phyloP scores from a whole-genome alignment of 2,797 vertebrate genomes.

The Triplophysa bombifrons region DNA sequence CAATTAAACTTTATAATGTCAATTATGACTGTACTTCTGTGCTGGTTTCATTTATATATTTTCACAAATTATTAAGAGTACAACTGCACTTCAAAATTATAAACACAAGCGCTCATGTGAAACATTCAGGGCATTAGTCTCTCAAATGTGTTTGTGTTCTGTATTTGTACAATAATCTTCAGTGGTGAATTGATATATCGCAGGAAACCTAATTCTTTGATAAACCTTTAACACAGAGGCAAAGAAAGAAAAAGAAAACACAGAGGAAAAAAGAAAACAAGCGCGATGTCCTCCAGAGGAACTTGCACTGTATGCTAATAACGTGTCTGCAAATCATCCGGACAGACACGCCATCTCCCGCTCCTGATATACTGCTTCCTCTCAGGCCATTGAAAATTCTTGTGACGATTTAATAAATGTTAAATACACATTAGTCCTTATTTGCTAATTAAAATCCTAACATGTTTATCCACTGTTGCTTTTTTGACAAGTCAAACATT shows the following conservation, averaged over 20 bases:
- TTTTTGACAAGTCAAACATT: constrained; percentile 31
- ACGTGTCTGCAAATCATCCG: constrained; percentile 53
- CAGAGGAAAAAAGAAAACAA: constrained; percentile 46
- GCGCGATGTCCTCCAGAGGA: constrained; percentile 49
- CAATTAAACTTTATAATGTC: neutral
- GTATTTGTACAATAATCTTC: constrained; percentile 53
- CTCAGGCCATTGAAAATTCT: constrained; percentile 48
- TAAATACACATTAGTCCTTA: constrained; percentile 37
- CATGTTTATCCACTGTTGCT: constrained; percentile 38
- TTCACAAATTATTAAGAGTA: constrained; percentile 1
- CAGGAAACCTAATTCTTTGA: constrained; percentile 46
- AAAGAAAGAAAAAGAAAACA: constrained; percentile 46
- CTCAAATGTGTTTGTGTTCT: constrained; percentile 50
- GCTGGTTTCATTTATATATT: constrained; percentile 4
- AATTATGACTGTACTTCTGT: neutral
- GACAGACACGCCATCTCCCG: constrained; percentile 52
- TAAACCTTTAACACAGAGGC: constrained; percentile 42
- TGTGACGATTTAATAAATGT: constrained; percentile 39
- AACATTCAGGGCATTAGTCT: constrained; percentile 52
- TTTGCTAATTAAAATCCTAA: constrained; percentile 38
- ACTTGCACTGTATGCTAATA: constrained; percentile 49
- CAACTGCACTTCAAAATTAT: constrained; percentile 14
- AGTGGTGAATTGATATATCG: constrained; percentile 52
- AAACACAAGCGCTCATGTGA: constrained; percentile 22
- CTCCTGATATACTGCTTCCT: constrained; percentile 57